Percentiles rank a stretch among this genome's conserved stretches.
Evolutionary conservation across 2,113 vertebrate species (phyloP).

Genomic region (Macquaria ambigua): DNA sequence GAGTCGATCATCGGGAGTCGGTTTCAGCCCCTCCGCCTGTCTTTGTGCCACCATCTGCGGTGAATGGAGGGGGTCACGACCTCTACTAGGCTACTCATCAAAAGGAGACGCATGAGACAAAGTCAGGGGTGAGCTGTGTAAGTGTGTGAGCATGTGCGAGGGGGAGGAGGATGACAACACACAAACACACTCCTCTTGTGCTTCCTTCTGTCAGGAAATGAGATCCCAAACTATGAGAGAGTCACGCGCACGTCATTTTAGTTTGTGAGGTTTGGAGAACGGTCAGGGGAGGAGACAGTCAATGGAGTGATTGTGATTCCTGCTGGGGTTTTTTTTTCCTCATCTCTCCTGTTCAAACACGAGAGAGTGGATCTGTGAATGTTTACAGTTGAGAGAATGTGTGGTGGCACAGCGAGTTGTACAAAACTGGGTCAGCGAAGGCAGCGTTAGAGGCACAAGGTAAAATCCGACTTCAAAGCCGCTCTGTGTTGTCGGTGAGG

Average conservation of each 20-base stretch:
- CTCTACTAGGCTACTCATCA: slow-evolving; percentile 48
- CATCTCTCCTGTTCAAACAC: neutral
- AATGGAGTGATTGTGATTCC: slow-evolving; percentile 43
- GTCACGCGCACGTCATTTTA: slow-evolving; percentile 43
- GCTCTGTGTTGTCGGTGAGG: slow-evolving; percentile 10
- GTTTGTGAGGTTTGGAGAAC: slow-evolving; percentile 4
- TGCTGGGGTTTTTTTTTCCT: neutral
- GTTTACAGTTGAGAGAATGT: slow-evolving; percentile 19
- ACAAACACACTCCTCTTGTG: slow-evolving; percentile 46
- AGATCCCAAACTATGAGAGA: slow-evolving; percentile 36
- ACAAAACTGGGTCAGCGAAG: slow-evolving; percentile 60
- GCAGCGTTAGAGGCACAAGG: slow-evolving; percentile 36
- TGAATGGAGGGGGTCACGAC: slow-evolving; percentile 61
- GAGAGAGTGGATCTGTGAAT: slow-evolving; percentile 1
- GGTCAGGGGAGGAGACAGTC: slow-evolving; percentile 35
- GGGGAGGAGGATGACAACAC: slow-evolving; percentile 9
- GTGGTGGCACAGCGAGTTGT: slow-evolving; percentile 1
- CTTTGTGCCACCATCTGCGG: slow-evolving; percentile 80
- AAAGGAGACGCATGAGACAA: slow-evolving; percentile 49
- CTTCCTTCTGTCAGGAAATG: slow-evolving; percentile 61
- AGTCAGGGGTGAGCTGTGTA: slow-evolving; percentile 52
- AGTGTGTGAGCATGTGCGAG: slow-evolving; percentile 53
- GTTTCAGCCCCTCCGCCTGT: slow-evolving; percentile 55
- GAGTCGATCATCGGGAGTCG: slow-evolving; percentile 31
- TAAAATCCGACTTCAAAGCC: slow-evolving; percentile 59